Evolutionary conservation across 1,140 invertebrate species (phyloP).

Genomic region (Drosophila repletoides): DNA sequence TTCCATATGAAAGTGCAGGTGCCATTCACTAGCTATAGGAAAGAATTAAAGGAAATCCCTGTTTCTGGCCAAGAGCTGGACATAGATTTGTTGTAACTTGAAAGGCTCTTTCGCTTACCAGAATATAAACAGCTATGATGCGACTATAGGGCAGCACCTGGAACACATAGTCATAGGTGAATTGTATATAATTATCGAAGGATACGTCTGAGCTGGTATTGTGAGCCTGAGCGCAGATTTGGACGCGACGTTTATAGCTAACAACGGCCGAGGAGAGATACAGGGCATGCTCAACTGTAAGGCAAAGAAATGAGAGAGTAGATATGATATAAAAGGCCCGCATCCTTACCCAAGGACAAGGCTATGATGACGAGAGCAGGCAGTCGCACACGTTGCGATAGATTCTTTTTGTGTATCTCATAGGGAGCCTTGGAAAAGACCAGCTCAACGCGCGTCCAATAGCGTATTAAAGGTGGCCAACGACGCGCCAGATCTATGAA

Average conservation of each 20-base stretch:
- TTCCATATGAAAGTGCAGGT: conserved; percentile 86
- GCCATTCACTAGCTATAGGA: conserved; percentile 52
- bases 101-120: conserved; percentile 37
- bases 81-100: too few relatives aligned
- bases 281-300: conserved; percentile 61
- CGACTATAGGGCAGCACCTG: conserved; percentile 48
- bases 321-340: too few relatives aligned
- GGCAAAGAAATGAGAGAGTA: too few relatives aligned
- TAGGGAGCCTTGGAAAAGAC: conserved; percentile 63
- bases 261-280: conserved; percentile 50
- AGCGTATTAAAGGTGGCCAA: conserved; percentile 65
- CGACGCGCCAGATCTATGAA: conserved; percentile 55
- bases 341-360: conserved; percentile 40
- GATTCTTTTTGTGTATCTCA: conserved; percentile 41
- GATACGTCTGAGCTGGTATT: conserved; percentile 35
- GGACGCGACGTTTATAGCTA: conserved; percentile 24
- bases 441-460: conserved; percentile 64
- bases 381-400: conserved; percentile 52
- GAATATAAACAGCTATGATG: conserved; percentile 26
- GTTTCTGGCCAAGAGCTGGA: too few relatives aligned
- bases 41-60: too few relatives aligned
- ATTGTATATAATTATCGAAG: conserved; percentile 49
- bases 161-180: conserved; percentile 71
- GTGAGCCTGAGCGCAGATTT: conserved; percentile 22
- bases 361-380: conserved; percentile 57